Evolutionary conservation across 2,888 invertebrate genomes (phyloP), one percentile per base, ranked within the genome.

Genomic region (Mesorhabditis sp.): DNA sequence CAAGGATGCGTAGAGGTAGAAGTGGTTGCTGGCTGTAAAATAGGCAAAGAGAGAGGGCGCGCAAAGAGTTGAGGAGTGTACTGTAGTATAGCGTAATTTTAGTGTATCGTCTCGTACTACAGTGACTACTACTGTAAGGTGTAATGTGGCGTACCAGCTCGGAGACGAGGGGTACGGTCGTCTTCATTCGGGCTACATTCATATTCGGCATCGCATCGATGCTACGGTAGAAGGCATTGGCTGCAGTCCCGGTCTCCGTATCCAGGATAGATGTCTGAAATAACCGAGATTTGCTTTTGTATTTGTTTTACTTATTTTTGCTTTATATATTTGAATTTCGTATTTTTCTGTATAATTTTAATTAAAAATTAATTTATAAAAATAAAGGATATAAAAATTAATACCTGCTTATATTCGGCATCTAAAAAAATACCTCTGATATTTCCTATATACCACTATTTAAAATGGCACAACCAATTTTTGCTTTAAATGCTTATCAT

Each of bases 141-240:
- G 28, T 28, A 28, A 45, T 44, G 43, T 41, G 83, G 91, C 94
- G 92, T 91, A 98, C 98, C 92, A 98, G 90, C 89, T 98, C 98
- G 74, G 96, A 96, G 85, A 98, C 97, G 86, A 97, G 90, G 45
- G 97, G 95, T 86, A 97, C 95, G 68, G 95, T 95, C 89, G 97
- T 97, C 86, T 95, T 90, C 85, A 95, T 90, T 43, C 80, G 68
- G 5, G 80, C 74, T 69, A 95, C 95, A 86, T 95, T 91, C 88
- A 98, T 96, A 88, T 97, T 96, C 67, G 98, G 97, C 94, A 95
- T 96, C 86, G 96, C 97, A 90, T 98, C 97, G 89, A 98, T 98
- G 88, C 94, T 95, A 88, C 95, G 95, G 90, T 97, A 98, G 90
- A 98, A 98, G 7, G 96, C 94, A 89, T 96, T 96, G 89, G 95